Evolutionary conservation across 2,888 invertebrate species (phyloP).

Genomic region (Zaprionus obscuricornis): DNA sequence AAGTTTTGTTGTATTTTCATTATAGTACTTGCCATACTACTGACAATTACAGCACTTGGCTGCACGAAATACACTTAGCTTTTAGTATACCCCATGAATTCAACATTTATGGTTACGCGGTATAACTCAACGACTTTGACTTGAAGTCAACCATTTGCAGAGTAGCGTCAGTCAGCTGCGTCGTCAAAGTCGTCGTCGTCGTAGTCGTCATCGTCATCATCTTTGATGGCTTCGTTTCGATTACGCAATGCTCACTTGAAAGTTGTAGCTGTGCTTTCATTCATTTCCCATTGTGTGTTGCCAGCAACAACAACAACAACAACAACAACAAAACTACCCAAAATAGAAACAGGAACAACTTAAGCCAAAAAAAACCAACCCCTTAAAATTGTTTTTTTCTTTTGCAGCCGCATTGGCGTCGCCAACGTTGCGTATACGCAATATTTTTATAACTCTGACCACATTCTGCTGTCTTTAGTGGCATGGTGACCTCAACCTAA

Average conservation of each 20-base stretch:
- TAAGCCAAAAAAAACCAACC: slow-evolving; percentile 34
- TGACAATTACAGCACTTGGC: too few species aligned
- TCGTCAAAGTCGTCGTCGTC: slow-evolving; percentile 7
- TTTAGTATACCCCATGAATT: too few species aligned
- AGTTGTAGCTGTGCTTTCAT: slow-evolving; percentile 59
- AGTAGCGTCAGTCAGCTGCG: too few species aligned
- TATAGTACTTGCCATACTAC: too few species aligned
- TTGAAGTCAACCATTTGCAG: too few species aligned
- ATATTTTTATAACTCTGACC: slow-evolving; percentile 55
- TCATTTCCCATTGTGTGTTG: slow-evolving; percentile 42
- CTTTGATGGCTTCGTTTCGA: slow-evolving; percentile 55
- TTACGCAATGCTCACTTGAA: slow-evolving; percentile 60
- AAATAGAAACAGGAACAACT: background rate
- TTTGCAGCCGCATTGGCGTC: slow-evolving; percentile 56
- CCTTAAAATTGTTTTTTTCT: slow-evolving; percentile 17
- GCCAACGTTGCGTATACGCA: slow-evolving; percentile 67
- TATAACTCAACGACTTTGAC: slow-evolving; percentile 15
- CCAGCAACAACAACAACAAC: slow-evolving; percentile 28
- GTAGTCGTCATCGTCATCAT: slow-evolving; percentile 20
- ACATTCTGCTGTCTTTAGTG: slow-evolving; percentile 18
- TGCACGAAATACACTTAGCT: too few species aligned
- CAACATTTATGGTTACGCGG: slow-evolving; percentile 12
- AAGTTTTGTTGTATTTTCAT: too few species aligned
- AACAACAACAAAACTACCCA: background rate
- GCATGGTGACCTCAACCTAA: slow-evolving; percentile 46